Evolutionary conservation across 2,888 invertebrate species (phyloP), one percentile per base, ranked within the genome.

Genomic region (Herminia tarsipennalis): DNA sequence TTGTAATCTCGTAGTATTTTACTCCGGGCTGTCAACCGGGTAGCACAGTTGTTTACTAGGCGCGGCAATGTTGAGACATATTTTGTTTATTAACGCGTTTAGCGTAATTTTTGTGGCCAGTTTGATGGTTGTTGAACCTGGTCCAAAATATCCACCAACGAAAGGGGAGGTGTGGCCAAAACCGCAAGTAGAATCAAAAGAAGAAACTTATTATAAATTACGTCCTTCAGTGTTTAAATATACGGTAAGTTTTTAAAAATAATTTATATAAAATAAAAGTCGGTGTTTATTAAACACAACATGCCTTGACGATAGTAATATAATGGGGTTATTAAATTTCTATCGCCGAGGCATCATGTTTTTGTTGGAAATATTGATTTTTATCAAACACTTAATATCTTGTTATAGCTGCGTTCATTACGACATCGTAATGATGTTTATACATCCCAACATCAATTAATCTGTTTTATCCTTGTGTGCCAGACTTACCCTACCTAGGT

Each of bases 81-180:
- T 70, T 30, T 5, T 66, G 36, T 41, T 70, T 43, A 49, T 70
- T 48, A 42, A 47, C 38, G 53, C 54, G 17, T 49, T 62, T 44
- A 44, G 51, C 50, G 48, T 59, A n/a, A 36, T 53, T 58, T 64
- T 66, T 47, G 55, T 62, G 36, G 35, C 55, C 61, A 58, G 61
- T 61, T 30, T 59, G 13, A 25, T 4, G 1, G 18, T 63, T 24
- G 50, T 60, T 24, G 40, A 36, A 28, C 64, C 73, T 3, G 77
- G 77, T 5, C 76, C 77, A 0, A 9, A 38, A 38, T 73, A 52
- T 47, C 67, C 63, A 5, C 70, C 76, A 2, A 75, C 76, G 0
- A 71, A 73, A 76, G 95, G 95, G 3, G 93, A 93, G 79, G 92
- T 94, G 4, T 95, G 95, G 95, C 96, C 95, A 0, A 88, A 92